These are phyloP conservation scores for Sinella curviseta DNA, from an alignment of 1,140 invertebrate genomes.

Conservation along the genomic window DNA sequence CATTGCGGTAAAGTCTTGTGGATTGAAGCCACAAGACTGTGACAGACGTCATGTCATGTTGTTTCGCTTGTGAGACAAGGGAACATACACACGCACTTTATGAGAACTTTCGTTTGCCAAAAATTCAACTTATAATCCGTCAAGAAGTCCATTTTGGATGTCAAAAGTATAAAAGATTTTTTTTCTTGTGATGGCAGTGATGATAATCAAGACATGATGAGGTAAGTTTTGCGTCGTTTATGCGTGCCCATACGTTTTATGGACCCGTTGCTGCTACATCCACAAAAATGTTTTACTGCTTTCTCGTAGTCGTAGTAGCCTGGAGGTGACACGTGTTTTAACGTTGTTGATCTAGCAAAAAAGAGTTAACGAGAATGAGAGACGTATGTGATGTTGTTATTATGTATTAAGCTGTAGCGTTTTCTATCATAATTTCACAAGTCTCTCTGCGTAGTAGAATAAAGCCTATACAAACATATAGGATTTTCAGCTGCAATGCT, in stretches of 20 bases:
- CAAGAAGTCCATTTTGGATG: constrained; percentile 20
- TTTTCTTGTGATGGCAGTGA: neutral
- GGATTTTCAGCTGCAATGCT: neutral
- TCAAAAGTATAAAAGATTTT: constrained; percentile 6
- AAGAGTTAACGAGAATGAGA: neutral
- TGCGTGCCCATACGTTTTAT: neutral
- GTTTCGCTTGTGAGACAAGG: neutral
- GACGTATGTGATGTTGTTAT: neutral
- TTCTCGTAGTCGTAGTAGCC: neutral
- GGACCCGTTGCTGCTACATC: too few species aligned
- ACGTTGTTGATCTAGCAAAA: neutral
- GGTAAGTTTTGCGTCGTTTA: neutral
- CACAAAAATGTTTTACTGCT: neutral
- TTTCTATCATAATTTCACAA: neutral
- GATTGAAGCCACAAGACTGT: neutral
- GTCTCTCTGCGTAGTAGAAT: neutral
- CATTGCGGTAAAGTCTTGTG: neutral
- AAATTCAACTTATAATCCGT: constrained; percentile 2
- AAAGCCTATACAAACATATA: neutral
- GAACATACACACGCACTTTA: neutral
- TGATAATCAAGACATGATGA: constrained; percentile 12
- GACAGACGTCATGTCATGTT: neutral
- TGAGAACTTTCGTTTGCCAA: neutral
- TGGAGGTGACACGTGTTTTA: constrained; percentile 17
- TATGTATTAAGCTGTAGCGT: neutral